Percentiles rank a stretch among this genome's conserved stretches.
These are phyloP conservation scores for Ursus arctos DNA, from an alignment of 2,113 vertebrate species.

Conservation along the genomic window DNA sequence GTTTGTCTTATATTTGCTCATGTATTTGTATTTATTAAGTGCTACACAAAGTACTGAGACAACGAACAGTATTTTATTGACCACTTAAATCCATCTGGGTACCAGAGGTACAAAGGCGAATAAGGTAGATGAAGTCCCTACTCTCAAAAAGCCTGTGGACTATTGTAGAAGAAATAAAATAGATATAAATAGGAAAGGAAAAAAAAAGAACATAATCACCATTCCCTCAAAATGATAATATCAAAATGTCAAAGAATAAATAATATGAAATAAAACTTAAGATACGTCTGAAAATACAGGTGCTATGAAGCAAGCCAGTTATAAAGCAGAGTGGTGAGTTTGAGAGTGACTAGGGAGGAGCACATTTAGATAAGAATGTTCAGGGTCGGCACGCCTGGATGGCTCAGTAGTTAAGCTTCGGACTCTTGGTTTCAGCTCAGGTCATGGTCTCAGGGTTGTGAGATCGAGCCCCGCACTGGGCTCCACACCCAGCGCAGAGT, in stretches of 20 bases:
- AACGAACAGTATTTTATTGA: not conserved
- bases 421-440: not conserved
- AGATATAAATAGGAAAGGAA: not conserved
- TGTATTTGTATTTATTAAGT: not conserved
- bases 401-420: accelerated
- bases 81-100: not conserved
- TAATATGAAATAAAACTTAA: not conserved
- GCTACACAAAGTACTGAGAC: not conserved
- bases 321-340: not conserved
- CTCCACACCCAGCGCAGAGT: not conserved
- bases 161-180: not conserved
- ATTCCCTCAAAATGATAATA: not conserved
- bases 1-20: not conserved
- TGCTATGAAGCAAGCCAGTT: not conserved
- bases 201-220: not conserved
- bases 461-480: not conserved
- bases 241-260: conserved; percentile 16
- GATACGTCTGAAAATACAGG: not conserved
- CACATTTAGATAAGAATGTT: not conserved
- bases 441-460: not conserved
- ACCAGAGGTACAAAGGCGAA: not conserved
- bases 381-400: not conserved
- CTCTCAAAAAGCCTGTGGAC: not conserved
- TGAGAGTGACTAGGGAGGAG: not conserved
- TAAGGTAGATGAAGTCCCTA: not conserved